Percentiles rank a stretch among this genome's conserved stretches.
These are phyloP conservation scores for Drosophila pegasa DNA, from an alignment of 2,888 invertebrate genomes.

Conservation along the genomic window DNA sequence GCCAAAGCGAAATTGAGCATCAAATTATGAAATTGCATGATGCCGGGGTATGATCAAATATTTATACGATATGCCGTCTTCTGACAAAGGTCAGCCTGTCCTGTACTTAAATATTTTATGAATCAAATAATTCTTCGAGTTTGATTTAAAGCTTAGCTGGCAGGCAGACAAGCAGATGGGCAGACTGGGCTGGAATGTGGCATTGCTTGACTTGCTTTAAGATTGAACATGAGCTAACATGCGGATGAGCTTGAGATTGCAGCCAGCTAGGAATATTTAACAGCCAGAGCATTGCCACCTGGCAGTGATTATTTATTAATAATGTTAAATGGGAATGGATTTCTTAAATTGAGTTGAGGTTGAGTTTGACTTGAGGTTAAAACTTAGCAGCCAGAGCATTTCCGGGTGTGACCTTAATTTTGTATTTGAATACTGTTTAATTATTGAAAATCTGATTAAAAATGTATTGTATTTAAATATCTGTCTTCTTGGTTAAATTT, in stretches of 20 bases:
- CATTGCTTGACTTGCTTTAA: background rate
- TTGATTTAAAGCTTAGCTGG: slow-evolving; percentile 12
- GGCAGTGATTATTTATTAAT: background rate
- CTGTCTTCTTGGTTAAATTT: too few relatives aligned
- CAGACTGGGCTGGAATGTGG: background rate
- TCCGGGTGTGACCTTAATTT: too few relatives aligned
- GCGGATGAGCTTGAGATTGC: background rate
- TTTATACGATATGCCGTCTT: slow-evolving; percentile 14
- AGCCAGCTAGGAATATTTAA: background rate
- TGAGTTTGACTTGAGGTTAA: too few relatives aligned
- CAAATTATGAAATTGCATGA: slow-evolving; percentile 66
- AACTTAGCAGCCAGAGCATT: too few relatives aligned
- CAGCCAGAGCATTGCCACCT: background rate
- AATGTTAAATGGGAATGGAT: too few relatives aligned
- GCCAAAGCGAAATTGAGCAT: slow-evolving; percentile 55
- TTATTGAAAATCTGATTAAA: too few relatives aligned
- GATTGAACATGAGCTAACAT: background rate
- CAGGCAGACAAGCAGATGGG: background rate
- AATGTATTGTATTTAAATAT: too few relatives aligned
- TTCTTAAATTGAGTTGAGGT: too few relatives aligned
- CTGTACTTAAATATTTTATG: slow-evolving; percentile 44
- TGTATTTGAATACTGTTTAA: too few relatives aligned
- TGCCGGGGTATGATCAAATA: slow-evolving; percentile 43
- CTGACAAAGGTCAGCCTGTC: slow-evolving; percentile 13
- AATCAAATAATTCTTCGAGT: slow-evolving; percentile 10